Conservation (phyloP, 2,888 invertebrate species). For the Dugesia japonica region DNA sequence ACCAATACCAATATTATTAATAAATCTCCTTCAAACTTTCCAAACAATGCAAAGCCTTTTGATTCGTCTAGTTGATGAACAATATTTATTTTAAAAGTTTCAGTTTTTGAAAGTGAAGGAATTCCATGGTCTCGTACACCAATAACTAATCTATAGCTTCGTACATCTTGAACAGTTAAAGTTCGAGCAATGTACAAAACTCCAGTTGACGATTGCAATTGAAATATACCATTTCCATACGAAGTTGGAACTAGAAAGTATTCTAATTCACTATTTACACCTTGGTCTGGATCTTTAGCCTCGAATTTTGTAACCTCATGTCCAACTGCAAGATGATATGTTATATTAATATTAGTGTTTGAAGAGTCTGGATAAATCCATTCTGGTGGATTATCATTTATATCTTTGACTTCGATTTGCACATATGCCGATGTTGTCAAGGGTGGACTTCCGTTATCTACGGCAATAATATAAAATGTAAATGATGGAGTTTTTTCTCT, state of each 20-base stretch:
- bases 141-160: slow-evolving; percentile 28
- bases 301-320: slow-evolving; percentile 26
- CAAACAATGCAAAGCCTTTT: not conserved
- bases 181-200: slow-evolving; percentile 20
- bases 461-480: slow-evolving; percentile 27
- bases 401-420: slow-evolving; percentile 32
- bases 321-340: slow-evolving; percentile 31
- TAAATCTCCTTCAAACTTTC: slow-evolving; percentile 32
- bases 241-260: slow-evolving; percentile 21
- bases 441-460: slow-evolving; percentile 29
- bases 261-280: slow-evolving; percentile 30
- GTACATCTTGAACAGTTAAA: slow-evolving; percentile 26
- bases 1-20: slow-evolving; percentile 34
- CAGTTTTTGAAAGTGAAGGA: not conserved
- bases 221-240: slow-evolving; percentile 21
- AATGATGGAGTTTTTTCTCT: slow-evolving; percentile 27
- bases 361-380: slow-evolving; percentile 32
- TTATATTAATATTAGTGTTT: slow-evolving; percentile 25
- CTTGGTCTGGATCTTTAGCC: slow-evolving; percentile 32
- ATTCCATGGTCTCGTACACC: slow-evolving; percentile 25
- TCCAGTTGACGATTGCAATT: slow-evolving; percentile 25
- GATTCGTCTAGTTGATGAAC: not conserved
- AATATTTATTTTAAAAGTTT: slow-evolving; percentile 26
- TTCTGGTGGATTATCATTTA: slow-evolving; percentile 33
- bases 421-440: slow-evolving; percentile 27